Base-by-base conservation (phyloP, 2,113 vertebrate genomes). In the Leptodactylus fuscus region DNA sequence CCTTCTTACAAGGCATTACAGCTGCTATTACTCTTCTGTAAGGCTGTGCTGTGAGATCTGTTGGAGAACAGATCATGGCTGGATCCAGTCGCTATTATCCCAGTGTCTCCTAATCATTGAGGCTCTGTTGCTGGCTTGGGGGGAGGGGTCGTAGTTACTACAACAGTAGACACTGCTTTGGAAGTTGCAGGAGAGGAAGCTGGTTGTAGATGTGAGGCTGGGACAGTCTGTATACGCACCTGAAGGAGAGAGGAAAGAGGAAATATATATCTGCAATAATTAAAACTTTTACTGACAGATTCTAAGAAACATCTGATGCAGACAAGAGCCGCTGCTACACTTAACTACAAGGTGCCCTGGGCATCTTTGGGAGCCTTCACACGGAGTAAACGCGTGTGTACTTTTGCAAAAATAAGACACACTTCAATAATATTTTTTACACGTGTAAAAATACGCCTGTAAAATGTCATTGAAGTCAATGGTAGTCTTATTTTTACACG, bases 201-300 rank as follows among this genome's bases (percentile, higher is more conserved):
- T 88, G 97, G 96, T 87, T 98, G 98, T 20, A 99, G 94, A 85
- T 98, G 97, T 87, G 97, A 96, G 0, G 98, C 95, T 0, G 94
- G 97, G 8, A 99, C 96, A 0, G 97, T 98, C 89, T 99, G 98
- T 89, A 99, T 98, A 48, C 97, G 95, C 36, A 99, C 97, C 98
- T 99, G 86, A 53, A 41, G 80, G 13, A 81, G 6, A 12, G 4
- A n/a, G n/a, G n/a, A 22, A 44, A 22, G 32, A 60, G 67, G 15
- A 58, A 5, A 78, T 8, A 6, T 10, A 67, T 32, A n/a, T 7
- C 51, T 24, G 32, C 58, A n/a, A n/a, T n/a, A n/a, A n/a, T n/a
- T n/a, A n/a, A n/a, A n/a, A n/a, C n/a, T n/a, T n/a, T n/a, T n/a
- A n/a, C n/a, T n/a, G n/a, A n/a, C n/a, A n/a, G n/a, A n/a, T 65